Base-by-base conservation (phyloP, 2,113 vertebrate species). In the Prietella phreatophila region DNA sequence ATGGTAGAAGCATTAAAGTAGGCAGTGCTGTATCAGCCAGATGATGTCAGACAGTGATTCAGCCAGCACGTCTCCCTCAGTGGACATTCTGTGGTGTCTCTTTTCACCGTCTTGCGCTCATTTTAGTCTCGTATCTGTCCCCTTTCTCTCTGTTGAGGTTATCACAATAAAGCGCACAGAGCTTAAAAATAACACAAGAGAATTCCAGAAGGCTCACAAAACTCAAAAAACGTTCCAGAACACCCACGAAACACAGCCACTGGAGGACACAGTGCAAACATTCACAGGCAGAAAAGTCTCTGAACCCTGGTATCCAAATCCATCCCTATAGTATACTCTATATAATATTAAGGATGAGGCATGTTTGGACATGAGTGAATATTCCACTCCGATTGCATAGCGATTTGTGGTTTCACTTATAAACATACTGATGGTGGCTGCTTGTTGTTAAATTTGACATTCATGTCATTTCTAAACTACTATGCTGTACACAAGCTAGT, bases 21-120 rank as follows among this genome's bases (percentile, higher is more conserved):
- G 82, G 69, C 61, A 50, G 78, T 87, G 47, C 65, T 86, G 47
- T 20, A 82, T 30, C 4, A 60, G 73, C 84, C 87, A 84, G 80
- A 75, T 90, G 83, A 90, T 85, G 89, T 91, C 90, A 91, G 89
- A 36, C 78, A 87, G 80, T n/a, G 25, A 36, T 85, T 63, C 60
- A 47, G 71, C 83, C 53, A 36, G 65, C 71, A 8, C 17, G 55
- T 19, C 20, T 9, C 39, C 47, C 27, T 30, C 86, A 82, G 85
- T 83, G 58, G 82, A 86, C 88, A 86, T 61, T 56, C 61, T 75
- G 36, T 80, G 71, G 47, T 58, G 58, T 83, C 60, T 86, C 47
- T 58, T 42, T 80, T 71, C 30, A 53, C 53, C 39, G 67, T 25
- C n/a, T 25, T 36, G 50, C 1, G 3, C 33, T 71, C 63, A 11